phyloP scores from a whole-genome alignment of 2,797 vertebrate species.

The Lacerta viridis region DNA sequence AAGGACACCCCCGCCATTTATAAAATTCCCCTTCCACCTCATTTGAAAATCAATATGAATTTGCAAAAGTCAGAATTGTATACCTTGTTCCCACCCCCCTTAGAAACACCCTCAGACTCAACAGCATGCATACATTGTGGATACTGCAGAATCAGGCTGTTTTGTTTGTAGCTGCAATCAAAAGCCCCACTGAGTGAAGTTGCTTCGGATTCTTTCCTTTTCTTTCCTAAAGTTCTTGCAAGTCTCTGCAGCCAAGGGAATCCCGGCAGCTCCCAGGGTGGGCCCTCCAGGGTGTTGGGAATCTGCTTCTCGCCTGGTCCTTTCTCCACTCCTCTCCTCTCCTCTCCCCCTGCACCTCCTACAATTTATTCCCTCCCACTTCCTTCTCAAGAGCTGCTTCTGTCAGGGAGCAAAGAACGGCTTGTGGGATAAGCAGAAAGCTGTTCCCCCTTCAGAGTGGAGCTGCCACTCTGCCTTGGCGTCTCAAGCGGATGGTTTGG shows the following conservation, averaged over 20 bases:
- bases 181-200: no score
- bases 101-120: background rate
- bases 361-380: slow-evolving; percentile 78
- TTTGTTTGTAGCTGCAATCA: background rate
- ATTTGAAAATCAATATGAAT: background rate
- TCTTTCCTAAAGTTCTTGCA: background rate
- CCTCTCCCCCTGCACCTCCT: slow-evolving; percentile 33
- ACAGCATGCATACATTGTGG: background rate
- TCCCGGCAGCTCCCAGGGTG: background rate
- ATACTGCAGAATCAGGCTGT: background rate
- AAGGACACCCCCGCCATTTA: background rate
- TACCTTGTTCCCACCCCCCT: background rate
- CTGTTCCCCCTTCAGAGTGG: slow-evolving; percentile 71
- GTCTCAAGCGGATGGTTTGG: slow-evolving; percentile 63
- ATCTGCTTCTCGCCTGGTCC: background rate
- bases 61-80: background rate
- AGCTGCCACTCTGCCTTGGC: slow-evolving; percentile 80
- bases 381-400: slow-evolving; percentile 70
- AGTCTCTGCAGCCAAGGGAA: background rate
- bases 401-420: slow-evolving; percentile 75
- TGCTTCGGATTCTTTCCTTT: background rate
- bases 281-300: slow-evolving; percentile 52
- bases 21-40: no score
- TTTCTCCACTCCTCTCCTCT: slow-evolving; percentile 15
- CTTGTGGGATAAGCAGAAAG: slow-evolving; percentile 61